phyloP scores from a whole-genome alignment of 1,140 invertebrate genomes.

The Drosophila bocqueti region DNA sequence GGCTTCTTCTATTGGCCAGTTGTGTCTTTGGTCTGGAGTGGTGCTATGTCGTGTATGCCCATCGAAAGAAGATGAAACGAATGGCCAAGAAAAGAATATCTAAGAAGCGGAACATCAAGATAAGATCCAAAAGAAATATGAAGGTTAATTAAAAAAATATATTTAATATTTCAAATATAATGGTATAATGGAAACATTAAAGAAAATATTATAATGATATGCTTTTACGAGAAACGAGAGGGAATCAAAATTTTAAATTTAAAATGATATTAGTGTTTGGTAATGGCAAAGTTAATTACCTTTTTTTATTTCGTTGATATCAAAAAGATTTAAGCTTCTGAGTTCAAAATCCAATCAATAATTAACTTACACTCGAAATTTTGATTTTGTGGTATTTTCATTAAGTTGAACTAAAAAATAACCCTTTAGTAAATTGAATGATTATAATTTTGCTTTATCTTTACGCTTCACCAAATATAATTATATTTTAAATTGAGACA shows the following conservation, averaged over 20 bases:
- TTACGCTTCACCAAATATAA: too few relatives aligned
- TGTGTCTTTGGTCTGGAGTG: constrained; percentile 57
- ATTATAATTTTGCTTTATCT: too few relatives aligned
- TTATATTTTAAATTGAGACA: too few relatives aligned
- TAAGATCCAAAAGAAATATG: not conserved
- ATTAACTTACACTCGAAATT: too few relatives aligned
- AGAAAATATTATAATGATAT: not conserved
- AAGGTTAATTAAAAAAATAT: not conserved
- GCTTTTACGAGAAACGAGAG: not conserved
- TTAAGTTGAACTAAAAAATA: not conserved
- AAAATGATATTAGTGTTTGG: too few relatives aligned
- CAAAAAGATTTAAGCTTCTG: too few relatives aligned
- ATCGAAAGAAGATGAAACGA: constrained; percentile 2
- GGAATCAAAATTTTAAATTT: too few relatives aligned
- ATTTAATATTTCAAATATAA: not conserved
- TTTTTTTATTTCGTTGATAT: too few relatives aligned
- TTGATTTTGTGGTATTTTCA: not conserved
- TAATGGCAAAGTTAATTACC: too few relatives aligned
- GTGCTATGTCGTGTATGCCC: not conserved
- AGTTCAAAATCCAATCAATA: too few relatives aligned
- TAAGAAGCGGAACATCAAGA: not conserved
- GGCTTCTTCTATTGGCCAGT: constrained; percentile 47
- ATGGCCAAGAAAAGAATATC: not conserved
- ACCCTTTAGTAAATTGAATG: too few relatives aligned
- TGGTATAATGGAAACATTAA: too few relatives aligned